Conservation (phyloP, 2,888 invertebrate genomes). For the Lithophane ornitopus region DNA sequence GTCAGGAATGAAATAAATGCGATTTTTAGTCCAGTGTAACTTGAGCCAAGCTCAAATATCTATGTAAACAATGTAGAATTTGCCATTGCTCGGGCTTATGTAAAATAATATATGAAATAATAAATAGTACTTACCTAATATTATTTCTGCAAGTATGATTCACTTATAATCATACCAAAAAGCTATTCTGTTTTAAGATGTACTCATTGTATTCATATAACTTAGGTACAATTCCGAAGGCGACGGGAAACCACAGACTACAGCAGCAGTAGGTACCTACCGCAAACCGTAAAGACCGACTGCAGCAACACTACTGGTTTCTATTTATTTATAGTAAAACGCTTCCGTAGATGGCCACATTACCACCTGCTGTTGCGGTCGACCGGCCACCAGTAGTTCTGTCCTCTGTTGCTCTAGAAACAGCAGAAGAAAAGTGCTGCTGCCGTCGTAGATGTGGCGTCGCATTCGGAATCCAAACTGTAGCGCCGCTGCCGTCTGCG, state of each 20-base stretch:
- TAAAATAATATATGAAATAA: neutral
- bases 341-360: neutral
- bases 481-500: neutral
- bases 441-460: neutral
- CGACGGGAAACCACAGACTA: neutral
- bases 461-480: neutral
- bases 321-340: neutral
- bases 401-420: neutral
- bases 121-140: neutral
- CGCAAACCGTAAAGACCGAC: neutral
- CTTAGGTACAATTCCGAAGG: slow-evolving; percentile 1
- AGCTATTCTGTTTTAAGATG: slow-evolving; percentile 4
- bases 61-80: neutral
- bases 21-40: neutral
- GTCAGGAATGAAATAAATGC: neutral
- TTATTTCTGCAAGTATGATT: slow-evolving; percentile 20
- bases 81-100: slow-evolving; percentile 3
- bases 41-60: neutral
- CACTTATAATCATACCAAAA: slow-evolving; percentile 17
- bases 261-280: neutral
- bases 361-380: neutral
- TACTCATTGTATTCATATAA: neutral
- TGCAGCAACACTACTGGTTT: neutral
- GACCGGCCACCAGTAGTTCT: neutral
- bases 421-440: neutral